Evolutionary conservation across 2,113 vertebrate species (phyloP).

Genomic region (Tautogolabrus adspersus): DNA sequence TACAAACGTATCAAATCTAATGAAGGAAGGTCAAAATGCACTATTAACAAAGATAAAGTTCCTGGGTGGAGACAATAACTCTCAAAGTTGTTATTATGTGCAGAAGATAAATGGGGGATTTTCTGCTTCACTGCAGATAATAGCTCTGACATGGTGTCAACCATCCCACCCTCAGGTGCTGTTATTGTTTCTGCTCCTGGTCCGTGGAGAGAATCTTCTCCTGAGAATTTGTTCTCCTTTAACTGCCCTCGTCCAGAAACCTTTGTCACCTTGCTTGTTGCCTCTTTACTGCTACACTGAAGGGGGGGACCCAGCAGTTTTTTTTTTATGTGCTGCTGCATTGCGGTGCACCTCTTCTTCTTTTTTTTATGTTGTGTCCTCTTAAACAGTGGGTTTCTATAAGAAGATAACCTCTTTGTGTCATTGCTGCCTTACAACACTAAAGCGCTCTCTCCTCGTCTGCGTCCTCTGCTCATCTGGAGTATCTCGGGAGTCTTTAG

Average conservation of each 20-base stretch:
- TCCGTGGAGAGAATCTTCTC: slow-evolving; percentile 24
- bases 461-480: slow-evolving; percentile 28
- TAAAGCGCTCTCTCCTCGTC: slow-evolving; percentile 35
- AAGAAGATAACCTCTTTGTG: slow-evolving; percentile 58
- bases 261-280: slow-evolving; percentile 44
- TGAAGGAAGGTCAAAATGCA: background rate
- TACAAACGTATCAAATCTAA: too few species aligned
- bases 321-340: slow-evolving; percentile 53
- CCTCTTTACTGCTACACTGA: slow-evolving; percentile 40
- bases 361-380: slow-evolving; percentile 36
- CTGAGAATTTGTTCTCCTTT: slow-evolving; percentile 23
- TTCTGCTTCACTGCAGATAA: slow-evolving; percentile 27
- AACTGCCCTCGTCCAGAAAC: slow-evolving; percentile 31
- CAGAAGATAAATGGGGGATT: background rate
- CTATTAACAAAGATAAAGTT: background rate
- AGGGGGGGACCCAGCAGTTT: slow-evolving; percentile 43
- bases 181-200: slow-evolving; percentile 1
- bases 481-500: slow-evolving; percentile 28
- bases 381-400: slow-evolving; percentile 41
- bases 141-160: slow-evolving; percentile 23
- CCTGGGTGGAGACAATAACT: background rate
- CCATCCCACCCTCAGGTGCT: background rate
- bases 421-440: slow-evolving; percentile 49
- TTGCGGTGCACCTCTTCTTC: slow-evolving; percentile 57
- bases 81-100: background rate